A percentile compares a stretch with the other conserved stretches of the same genome.
phyloP scores from a whole-genome alignment of 2,113 vertebrate species.

The Channa argus region DNA sequence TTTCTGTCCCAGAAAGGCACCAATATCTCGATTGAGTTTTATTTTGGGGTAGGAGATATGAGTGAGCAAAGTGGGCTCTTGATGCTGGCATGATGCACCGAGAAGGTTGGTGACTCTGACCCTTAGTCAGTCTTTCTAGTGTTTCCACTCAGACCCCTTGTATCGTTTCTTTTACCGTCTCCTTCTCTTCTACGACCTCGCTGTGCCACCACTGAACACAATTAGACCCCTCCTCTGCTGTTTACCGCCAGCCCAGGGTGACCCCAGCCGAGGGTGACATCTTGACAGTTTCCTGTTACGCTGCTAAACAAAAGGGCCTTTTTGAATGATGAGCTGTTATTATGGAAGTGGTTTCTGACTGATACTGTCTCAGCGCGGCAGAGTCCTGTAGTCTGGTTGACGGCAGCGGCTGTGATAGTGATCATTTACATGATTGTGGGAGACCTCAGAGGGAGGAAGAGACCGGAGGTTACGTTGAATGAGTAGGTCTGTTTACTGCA shows the following conservation, averaged over 20 bases:
- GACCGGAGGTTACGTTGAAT: conserved; percentile 73
- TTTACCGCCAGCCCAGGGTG: conserved; percentile 89
- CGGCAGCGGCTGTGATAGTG: conserved; percentile 83
- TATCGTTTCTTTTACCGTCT: conserved; percentile 3
- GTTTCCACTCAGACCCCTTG: conserved; percentile 26
- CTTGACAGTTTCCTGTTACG: conserved; percentile 93
- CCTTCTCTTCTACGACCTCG: conserved; percentile 10
- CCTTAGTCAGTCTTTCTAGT: conserved; percentile 18
- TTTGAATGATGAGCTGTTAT: conserved; percentile 93
- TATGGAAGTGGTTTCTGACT: conserved; percentile 94
- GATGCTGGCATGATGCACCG: conserved; percentile 4
- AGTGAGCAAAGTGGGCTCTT: conserved; percentile 17
- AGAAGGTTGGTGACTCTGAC: neutral
- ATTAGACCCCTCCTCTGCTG: conserved; percentile 87
- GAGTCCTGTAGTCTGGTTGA: conserved; percentile 87
- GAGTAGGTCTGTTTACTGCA: conserved; percentile 88
- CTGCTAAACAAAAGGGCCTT: conserved; percentile 91
- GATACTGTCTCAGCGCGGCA: conserved; percentile 87
- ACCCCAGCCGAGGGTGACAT: conserved; percentile 92
- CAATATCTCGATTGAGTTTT: conserved; percentile 5
- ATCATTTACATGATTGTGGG: conserved; percentile 97
- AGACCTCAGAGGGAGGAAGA: conserved; percentile 74
- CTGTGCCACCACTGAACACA: conserved; percentile 63
- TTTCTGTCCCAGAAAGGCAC: conserved; percentile 23
- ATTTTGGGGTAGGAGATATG: conserved; percentile 35